Evolutionary conservation across 2,797 vertebrate genomes (phyloP), one percentile per base, ranked within the genome.

Genomic region (Crenichthys baileyi): DNA sequence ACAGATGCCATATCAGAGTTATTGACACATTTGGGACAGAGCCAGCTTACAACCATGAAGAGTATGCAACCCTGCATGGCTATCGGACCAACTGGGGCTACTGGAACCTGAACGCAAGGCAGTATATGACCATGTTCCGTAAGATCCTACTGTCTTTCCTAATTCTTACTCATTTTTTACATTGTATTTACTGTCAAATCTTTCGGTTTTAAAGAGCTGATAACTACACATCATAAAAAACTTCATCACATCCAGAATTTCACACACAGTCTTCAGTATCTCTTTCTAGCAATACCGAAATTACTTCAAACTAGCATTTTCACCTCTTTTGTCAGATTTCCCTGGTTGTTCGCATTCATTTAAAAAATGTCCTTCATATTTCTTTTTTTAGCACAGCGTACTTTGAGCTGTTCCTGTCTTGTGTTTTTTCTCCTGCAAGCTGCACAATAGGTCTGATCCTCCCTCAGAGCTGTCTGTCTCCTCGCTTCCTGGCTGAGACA

Each of bases 71-170:
- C 0, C 94, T 98, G 77, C 97, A 98, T 0, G 97, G 97, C 82
- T 99, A 97, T 95, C 95, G 98, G 85, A 98, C 98, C 92, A 99
- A 97, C 96, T 99, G 98, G 98, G 98, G 98, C 84, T 99, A 99
- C 95, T 99, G 98, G 98, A 99, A 97, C 94, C 97, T 99, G 53
- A 97, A 97, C 84, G 94, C 97, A 81, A 93, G 95, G 82, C 98
- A 99, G 94, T 99, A 98, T 94, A 99, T 99, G 98, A 99, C 98
- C 87, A 99, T 99, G 98, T 99, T 99, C 94, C 98, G 98, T 99
- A 93, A 98, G 97, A 95, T 22, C n/a, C 4, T 24, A 31, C 9
- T 16, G 16, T 51, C 26, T 65, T 8, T 18, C 11, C 53, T 12
- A 5, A 15, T 3, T 44, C 31, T 24, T 15, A 65, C 2, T 80